These are phyloP conservation scores for Trissonchulus latispiculum DNA, from an alignment of 2,888 invertebrate genomes.

Conservation along the genomic window DNA sequence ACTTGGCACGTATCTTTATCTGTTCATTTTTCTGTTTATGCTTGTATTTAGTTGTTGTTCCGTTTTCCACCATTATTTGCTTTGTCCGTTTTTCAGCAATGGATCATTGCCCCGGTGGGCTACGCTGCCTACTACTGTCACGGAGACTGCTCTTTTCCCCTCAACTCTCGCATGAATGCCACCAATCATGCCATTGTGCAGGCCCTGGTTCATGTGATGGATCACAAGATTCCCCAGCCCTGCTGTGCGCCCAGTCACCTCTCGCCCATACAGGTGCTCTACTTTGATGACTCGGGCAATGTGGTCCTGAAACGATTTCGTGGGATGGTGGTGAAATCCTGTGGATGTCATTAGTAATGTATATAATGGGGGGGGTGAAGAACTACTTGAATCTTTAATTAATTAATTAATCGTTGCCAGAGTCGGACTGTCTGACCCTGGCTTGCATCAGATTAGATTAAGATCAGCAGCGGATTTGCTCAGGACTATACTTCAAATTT, in stretches of 20 bases:
- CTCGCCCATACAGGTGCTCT: slow-evolving; percentile 74
- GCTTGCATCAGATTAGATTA: no score
- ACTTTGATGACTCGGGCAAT: slow-evolving; percentile 78
- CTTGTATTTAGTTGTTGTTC: no score
- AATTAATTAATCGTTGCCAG: no score
- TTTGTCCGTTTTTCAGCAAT: slow-evolving; percentile 55
- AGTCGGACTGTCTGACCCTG: no score
- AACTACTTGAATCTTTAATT: not conserved
- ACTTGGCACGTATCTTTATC: no score
- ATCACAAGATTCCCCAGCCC: slow-evolving; percentile 64
- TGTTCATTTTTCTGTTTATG: no score
- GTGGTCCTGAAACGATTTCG: slow-evolving; percentile 85
- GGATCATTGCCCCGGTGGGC: slow-evolving; percentile 91
- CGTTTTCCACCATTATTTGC: no score
- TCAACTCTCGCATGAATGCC: slow-evolving; percentile 85
- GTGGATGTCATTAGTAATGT: slow-evolving; percentile 97
- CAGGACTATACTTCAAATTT: no score
- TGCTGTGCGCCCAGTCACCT: slow-evolving; percentile 86
- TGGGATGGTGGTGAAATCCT: slow-evolving; percentile 94
- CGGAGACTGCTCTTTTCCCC: slow-evolving; percentile 84
- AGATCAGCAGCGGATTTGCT: no score
- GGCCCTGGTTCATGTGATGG: slow-evolving; percentile 30
- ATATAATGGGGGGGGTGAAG: not conserved
- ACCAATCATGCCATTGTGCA: slow-evolving; percentile 91
- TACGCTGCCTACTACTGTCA: slow-evolving; percentile 86